Base-by-base conservation (phyloP, 2,797 vertebrate species). In the Chelonia mydas region DNA sequence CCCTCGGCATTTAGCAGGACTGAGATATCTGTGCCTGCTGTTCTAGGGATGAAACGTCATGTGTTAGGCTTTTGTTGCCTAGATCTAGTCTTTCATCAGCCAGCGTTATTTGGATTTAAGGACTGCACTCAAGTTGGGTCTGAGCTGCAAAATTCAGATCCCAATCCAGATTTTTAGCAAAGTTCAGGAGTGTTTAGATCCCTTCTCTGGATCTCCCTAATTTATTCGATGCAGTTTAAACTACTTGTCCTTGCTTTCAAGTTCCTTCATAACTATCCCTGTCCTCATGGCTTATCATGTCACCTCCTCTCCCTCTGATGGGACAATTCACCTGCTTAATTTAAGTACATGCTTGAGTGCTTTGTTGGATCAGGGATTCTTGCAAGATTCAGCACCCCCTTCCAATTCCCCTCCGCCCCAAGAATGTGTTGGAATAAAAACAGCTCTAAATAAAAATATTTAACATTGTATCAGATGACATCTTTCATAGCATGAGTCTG, bases 331-430 rank as follows among this genome's bases (percentile, higher is more conserved):
- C 68, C 37, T 72, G 74, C 25, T 68, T 49, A 84, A 6, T 17
- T 7, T 17, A 93, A 81, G 54, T 27, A 76, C 74, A 9, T 6
- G 19, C 27, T 47, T 84, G 78, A 4, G 2, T 45, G 41, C 3
- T 91, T 53, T 83, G 74, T 51, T 89, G 2, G 33, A 92, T 49
- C 37, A 16, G 45, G 47, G 7, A n/a, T 1, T 76, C 47, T 19
- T 19, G 5, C 23, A 79, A 45, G 25, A 54, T 86, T 5, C 23
- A 5, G 1, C 0, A 0, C 47, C 17, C 17, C 5, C 2, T 84
- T 11, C n/a, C 59, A 28, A 1, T 61, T 23, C 65, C 65, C n/a
- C 9, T 10, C 57, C 31, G 84, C 7, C 27, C 10, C 4, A 0
- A 49, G 33, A 68, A 84, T 28, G 6, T 0, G 12, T 17, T 37